Conservation (phyloP, 2,888 invertebrate species). For the Tricholauxania praeusta region DNA sequence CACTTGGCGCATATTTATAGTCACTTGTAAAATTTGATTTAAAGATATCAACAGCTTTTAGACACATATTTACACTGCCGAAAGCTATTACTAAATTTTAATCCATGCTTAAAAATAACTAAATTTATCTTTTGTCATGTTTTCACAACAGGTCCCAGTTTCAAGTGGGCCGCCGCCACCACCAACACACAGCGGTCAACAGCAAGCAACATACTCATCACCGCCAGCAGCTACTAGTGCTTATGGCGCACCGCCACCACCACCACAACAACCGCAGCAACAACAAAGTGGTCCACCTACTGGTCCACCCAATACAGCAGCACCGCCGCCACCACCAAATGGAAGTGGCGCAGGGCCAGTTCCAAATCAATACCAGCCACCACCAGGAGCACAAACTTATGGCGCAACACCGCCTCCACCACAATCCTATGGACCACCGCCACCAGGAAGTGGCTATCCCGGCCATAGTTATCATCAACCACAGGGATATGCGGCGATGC, state of each 20-base stretch:
- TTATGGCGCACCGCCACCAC: conserved; percentile 59
- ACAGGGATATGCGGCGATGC: conserved; percentile 72
- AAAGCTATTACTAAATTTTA: too few species aligned
- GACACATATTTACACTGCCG: too few species aligned
- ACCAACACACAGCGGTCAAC: conserved; percentile 52
- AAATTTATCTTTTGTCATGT: too few species aligned
- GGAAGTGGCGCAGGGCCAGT: conserved; percentile 68
- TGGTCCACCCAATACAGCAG: conserved; percentile 65
- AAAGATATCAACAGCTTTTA: too few species aligned
- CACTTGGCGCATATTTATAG: too few species aligned
- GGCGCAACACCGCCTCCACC: conserved; percentile 65
- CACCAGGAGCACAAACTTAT: conserved; percentile 64
- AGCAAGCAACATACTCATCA: conserved; percentile 65
- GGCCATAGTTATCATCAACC: conserved; percentile 71
- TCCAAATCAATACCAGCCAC: conserved; percentile 65
- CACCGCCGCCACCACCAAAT: conserved; percentile 60
- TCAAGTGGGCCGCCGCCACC: conserved; percentile 60
- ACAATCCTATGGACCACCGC: conserved; percentile 64
- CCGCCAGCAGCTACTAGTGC: conserved; percentile 55
- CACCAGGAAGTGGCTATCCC: conserved; percentile 69
- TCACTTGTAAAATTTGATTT: too few species aligned
- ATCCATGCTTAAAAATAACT: too few species aligned
- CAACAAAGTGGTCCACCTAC: conserved; percentile 52
- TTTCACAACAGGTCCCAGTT: conserved; percentile 50
- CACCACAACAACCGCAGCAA: conserved; percentile 57